Conservation (phyloP, 2,888 invertebrate genomes). For the Lithophane semibrunnea region DNA sequence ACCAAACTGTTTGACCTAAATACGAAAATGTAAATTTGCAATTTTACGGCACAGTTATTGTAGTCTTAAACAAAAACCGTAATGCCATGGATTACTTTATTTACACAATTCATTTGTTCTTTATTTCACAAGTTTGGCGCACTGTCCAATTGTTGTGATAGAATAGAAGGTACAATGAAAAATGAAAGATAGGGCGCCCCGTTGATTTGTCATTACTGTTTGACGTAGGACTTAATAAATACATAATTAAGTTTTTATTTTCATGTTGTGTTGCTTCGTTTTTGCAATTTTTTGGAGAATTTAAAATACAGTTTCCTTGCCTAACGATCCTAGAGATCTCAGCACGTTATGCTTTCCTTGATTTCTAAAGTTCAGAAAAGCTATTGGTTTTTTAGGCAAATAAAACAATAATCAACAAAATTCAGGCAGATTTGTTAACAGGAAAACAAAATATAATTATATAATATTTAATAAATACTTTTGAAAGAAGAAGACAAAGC, state of each 20-base stretch:
- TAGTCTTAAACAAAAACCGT: conserved; percentile 46
- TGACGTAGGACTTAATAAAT: neutral
- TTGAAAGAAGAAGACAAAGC: no score
- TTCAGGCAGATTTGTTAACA: neutral
- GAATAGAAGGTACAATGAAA: conserved; percentile 25
- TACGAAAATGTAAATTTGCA: conserved; percentile 22
- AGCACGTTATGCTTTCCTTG: neutral
- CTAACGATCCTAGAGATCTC: neutral
- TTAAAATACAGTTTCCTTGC: neutral
- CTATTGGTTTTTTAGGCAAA: neutral
- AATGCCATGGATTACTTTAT: conserved; percentile 44
- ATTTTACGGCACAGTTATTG: conserved; percentile 50
- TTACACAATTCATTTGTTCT: conserved; percentile 64
- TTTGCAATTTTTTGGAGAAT: no score
- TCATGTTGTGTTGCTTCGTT: neutral
- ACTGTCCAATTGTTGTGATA: conserved; percentile 47
- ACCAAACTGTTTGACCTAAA: conserved; percentile 50
- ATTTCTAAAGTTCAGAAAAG: neutral
- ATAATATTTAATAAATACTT: no score
- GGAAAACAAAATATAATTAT: no score
- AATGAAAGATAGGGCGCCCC: conserved; percentile 22
- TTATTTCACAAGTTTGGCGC: conserved; percentile 60
- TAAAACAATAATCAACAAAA: neutral
- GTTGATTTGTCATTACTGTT: conserved; percentile 32
- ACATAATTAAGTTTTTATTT: neutral